A percentile compares a stretch with the other conserved stretches of the same genome.
Conservation (phyloP, 1,140 invertebrate genomes). For the Caerostris darwini region DNA sequence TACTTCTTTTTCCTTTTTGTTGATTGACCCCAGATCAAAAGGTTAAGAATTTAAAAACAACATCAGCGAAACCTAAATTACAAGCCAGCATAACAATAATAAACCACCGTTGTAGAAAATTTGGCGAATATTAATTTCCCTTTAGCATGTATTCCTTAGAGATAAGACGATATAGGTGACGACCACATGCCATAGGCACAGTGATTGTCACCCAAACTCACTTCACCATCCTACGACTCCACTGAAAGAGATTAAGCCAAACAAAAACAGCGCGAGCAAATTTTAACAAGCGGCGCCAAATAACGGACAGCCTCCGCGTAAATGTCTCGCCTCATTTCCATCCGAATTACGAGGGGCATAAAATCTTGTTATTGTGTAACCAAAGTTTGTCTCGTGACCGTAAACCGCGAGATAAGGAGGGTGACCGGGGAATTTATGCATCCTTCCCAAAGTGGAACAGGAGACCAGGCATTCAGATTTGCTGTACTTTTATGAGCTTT, state of each 20-base stretch:
- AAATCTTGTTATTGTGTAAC: constrained; percentile 71
- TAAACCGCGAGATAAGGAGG: constrained; percentile 58
- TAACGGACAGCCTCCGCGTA: not conserved
- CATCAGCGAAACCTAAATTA: too few relatives aligned
- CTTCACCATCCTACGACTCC: too few relatives aligned
- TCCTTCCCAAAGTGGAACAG: not conserved
- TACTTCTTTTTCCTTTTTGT: too few relatives aligned
- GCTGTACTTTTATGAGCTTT: not conserved
- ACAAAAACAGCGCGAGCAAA: not conserved
- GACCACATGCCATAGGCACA: too few relatives aligned
- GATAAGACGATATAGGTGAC: too few relatives aligned
- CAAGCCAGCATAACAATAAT: too few relatives aligned
- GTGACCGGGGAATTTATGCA: constrained; percentile 34
- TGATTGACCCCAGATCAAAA: too few relatives aligned
- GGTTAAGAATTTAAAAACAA: too few relatives aligned
- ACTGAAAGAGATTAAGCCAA: not conserved
- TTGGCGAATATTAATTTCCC: too few relatives aligned
- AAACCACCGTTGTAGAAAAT: too few relatives aligned
- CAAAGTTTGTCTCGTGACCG: constrained; percentile 57
- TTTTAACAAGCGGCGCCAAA: constrained; percentile 24
- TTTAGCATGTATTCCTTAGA: too few relatives aligned
- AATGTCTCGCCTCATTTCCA: constrained; percentile 60
- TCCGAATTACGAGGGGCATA: constrained; percentile 56
- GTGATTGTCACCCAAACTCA: too few relatives aligned
- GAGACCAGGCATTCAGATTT: not conserved